Evolutionary conservation across 1,140 invertebrate genomes (phyloP), one percentile per base, ranked within the genome.

Genomic region (Ooceraea biroi): DNA sequence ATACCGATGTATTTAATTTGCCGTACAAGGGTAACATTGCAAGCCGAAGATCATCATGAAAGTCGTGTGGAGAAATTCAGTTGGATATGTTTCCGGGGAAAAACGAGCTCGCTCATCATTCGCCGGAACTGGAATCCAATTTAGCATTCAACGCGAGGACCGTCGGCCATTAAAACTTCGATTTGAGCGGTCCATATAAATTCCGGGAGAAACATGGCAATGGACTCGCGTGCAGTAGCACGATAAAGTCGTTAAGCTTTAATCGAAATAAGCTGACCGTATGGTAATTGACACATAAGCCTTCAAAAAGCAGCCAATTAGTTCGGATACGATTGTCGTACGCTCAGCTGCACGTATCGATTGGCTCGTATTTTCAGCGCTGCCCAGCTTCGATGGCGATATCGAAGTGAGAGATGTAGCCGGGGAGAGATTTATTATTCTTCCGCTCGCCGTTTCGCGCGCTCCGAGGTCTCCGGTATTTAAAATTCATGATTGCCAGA

Each of bases 281-380:
- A 36, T 73, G 72, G 22, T 88, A 89, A 89, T 86, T 72, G 87
- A 83, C 74, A 84, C 48, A 63, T 80, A 82, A 83, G 52, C 71
- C 22, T 52, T 86, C 65, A 82, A 88, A 88, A 84, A 85, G 58
- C 74, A 65, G 55, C 76, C 82, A 86, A 89, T 89, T 89, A 84
- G 46, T 88, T 89, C 41, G 36, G 30, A 80, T 80, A 72, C 46
- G 73, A 89, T 86, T 86, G 71, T 85, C 76, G 73, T 22, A 65
- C 57, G 85, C 66, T 89, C 82, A 73, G 72, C 46, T 84, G 84
- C 84, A 68, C 57, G 55, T 68, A 88, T 88, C 74, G 84, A 89
- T 84, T 77, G 57, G 27, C 66, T 22, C 48, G 68, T 57, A 55
- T 76, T 73, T 63, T 82, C 85, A 55, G 60, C 76, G 58, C 68